A percentile compares a stretch with the other conserved stretches of the same genome.
Conservation (phyloP, 1,140 invertebrate genomes). For the Lysiphlebus fabarum region DNA sequence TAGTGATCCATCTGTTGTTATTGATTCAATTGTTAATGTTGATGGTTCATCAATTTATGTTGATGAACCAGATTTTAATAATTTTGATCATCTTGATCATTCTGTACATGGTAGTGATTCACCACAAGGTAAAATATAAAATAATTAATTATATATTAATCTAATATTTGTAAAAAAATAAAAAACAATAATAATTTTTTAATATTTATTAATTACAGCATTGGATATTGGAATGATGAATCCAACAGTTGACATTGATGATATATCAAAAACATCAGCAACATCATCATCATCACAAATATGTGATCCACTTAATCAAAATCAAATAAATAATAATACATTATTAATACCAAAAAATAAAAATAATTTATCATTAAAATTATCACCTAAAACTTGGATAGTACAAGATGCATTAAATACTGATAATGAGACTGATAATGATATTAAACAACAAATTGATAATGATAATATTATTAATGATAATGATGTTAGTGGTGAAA, state of each 20-base stretch:
- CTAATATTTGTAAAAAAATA: background rate
- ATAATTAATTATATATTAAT: constrained; percentile 25
- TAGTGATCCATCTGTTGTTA: constrained; percentile 48
- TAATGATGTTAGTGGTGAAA: constrained; percentile 9
- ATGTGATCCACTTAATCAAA: constrained; percentile 1
- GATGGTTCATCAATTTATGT: constrained; percentile 47
- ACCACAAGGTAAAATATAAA: constrained; percentile 32
- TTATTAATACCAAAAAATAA: constrained; percentile 11
- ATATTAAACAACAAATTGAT: background rate
- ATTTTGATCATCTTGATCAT: constrained; percentile 39
- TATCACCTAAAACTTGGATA: constrained; percentile 27
- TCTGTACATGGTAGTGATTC: constrained; percentile 35
- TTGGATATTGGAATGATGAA: constrained; percentile 39
- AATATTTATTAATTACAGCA: constrained; percentile 28
- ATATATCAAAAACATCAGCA: constrained; percentile 29
- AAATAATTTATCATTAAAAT: too few species aligned
- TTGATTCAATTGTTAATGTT: constrained; percentile 47
- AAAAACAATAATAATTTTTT: background rate
- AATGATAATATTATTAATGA: constrained; percentile 11
- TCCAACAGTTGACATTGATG: constrained; percentile 30
- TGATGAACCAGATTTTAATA: constrained; percentile 45
- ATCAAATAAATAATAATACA: background rate
- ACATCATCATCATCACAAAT: constrained; percentile 17
- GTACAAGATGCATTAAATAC: constrained; percentile 25
- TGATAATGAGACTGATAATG: background rate